A percentile compares a stretch with the other conserved stretches of the same genome.
phyloP scores from a whole-genome alignment of 1,140 invertebrate species.

The Telenomus remus region DNA sequence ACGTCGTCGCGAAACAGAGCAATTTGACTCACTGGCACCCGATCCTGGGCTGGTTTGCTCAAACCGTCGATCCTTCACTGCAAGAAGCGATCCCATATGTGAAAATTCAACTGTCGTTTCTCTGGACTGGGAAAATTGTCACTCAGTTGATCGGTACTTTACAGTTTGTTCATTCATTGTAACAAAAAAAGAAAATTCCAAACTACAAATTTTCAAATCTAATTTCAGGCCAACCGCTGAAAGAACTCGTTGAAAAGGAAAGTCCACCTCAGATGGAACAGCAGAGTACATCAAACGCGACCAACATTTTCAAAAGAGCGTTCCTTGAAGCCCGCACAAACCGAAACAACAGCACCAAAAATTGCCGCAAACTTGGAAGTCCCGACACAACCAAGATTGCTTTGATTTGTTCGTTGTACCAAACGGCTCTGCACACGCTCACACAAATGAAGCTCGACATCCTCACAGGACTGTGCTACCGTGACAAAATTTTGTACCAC shows the following conservation, averaged over 20 bases:
- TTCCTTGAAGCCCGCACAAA: conserved; percentile 75
- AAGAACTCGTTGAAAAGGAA: conserved; percentile 74
- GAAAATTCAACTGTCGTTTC: conserved; percentile 86
- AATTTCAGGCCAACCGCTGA: conserved; percentile 71
- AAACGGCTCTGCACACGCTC: conserved; percentile 91
- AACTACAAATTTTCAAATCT: conserved; percentile 4
- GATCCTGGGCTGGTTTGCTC: conserved; percentile 96
- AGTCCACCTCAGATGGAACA: conserved; percentile 66
- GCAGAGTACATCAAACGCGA: conserved; percentile 68
- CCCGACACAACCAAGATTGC: conserved; percentile 87
- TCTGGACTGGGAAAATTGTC: conserved; percentile 88
- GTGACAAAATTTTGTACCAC: conserved; percentile 91
- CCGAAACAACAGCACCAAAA: conserved; percentile 79
- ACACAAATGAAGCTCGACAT: conserved; percentile 95
- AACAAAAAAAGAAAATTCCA: no score
- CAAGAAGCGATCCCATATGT: conserved; percentile 88
- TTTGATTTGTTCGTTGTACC: conserved; percentile 92
- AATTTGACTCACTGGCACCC: conserved; percentile 98
- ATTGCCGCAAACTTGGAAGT: conserved; percentile 84
- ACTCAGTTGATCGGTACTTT: conserved; percentile 68
- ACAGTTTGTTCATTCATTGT: conserved; percentile 3
- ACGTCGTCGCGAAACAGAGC: conserved; percentile 89
- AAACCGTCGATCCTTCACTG: conserved; percentile 87
- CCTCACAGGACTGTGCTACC: conserved; percentile 95
- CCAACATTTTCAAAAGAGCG: conserved; percentile 75